phyloP scores from a whole-genome alignment of 2,113 vertebrate species.

The Megaceryle torquata region DNA sequence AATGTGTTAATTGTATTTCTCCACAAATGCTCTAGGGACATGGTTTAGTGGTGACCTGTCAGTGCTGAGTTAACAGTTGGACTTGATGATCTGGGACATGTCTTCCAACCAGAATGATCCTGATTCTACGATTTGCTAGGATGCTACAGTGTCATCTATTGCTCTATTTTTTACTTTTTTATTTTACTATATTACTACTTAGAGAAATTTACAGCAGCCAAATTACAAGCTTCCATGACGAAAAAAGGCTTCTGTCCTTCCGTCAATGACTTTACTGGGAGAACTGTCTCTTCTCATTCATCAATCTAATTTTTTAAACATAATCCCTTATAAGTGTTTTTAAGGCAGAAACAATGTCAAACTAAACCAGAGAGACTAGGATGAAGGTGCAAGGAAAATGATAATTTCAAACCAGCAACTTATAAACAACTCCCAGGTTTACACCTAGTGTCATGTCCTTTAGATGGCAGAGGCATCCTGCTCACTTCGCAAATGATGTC shows the following conservation, averaged over 20 bases:
- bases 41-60: too few relatives aligned
- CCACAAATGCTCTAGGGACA: not conserved
- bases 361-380: not conserved
- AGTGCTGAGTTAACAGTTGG: too few relatives aligned
- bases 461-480: not conserved
- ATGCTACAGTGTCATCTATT: not conserved
- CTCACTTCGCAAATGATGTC: not conserved
- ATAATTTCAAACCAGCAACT: not conserved
- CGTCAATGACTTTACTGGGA: constrained; percentile 13
- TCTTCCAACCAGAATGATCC: too few relatives aligned
- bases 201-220: not conserved
- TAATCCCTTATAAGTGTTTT: constrained; percentile 13
- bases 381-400: not conserved
- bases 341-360: not conserved
- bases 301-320: constrained; percentile 13
- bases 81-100: too few relatives aligned
- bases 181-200: not conserved
- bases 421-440: not conserved
- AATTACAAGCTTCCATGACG: not conserved
- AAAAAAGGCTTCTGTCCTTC: not conserved
- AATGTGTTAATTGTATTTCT: not conserved
- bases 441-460: not conserved
- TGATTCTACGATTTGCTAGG: not conserved
- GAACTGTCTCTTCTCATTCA: not conserved
- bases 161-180: not conserved